phyloP scores from a whole-genome alignment of 1,140 invertebrate species.

The Phocides pigmalion region DNA sequence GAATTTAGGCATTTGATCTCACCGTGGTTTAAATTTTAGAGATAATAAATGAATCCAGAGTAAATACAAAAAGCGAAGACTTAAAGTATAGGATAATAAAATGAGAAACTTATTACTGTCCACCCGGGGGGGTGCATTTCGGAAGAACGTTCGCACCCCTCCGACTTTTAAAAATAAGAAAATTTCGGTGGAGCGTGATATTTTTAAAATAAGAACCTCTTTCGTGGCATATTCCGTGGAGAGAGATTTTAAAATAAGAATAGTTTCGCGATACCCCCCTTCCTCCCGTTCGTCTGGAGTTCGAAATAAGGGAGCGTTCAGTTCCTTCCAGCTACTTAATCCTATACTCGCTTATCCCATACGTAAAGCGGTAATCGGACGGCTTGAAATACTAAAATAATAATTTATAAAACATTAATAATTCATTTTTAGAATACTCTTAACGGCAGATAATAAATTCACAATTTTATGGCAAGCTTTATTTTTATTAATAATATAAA shows the following conservation, averaged over 20 bases:
- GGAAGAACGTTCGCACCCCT: slow-evolving; percentile 75
- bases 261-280: slow-evolving; percentile 79
- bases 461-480: no score
- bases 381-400: background rate
- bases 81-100: slow-evolving; percentile 59
- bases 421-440: no score
- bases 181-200: slow-evolving; percentile 82
- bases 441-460: no score
- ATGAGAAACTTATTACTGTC: slow-evolving; percentile 82
- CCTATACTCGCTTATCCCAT: slow-evolving; percentile 27
- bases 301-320: slow-evolving; percentile 63
- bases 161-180: slow-evolving; percentile 79
- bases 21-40: no score
- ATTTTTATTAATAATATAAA: no score
- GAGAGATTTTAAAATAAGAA: slow-evolving; percentile 83
- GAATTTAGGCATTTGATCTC: slow-evolving; percentile 29
- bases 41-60: no score
- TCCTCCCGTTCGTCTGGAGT: slow-evolving; percentile 73
- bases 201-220: slow-evolving; percentile 82
- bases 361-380: background rate
- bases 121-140: slow-evolving; percentile 70
- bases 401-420: no score
- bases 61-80: slow-evolving; percentile 31
- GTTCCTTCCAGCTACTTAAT: slow-evolving; percentile 33
- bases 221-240: slow-evolving; percentile 82